Conservation (phyloP, 2,888 invertebrate species). For the Drosophila mimica region DNA sequence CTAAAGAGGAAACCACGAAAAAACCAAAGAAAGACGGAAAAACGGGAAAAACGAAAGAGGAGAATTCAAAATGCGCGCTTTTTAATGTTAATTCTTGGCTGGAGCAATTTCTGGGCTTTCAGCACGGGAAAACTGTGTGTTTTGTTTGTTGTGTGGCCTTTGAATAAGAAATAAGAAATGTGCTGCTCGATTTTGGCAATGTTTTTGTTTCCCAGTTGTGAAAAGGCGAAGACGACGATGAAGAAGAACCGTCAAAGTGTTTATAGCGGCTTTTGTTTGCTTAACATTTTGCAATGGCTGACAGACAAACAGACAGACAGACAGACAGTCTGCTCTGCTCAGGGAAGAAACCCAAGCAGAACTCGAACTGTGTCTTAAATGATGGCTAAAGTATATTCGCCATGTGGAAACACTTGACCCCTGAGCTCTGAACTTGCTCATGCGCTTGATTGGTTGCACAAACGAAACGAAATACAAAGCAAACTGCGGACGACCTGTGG, state of each 20-base stretch:
- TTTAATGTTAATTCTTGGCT: constrained; percentile 46
- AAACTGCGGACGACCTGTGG: constrained; percentile 28
- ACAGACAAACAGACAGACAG: constrained; percentile 5
- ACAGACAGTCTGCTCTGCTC: not conserved
- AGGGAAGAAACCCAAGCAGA: constrained; percentile 6
- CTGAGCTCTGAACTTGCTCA: constrained; percentile 58
- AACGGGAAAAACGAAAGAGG: not conserved
- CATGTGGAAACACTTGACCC: constrained; percentile 43
- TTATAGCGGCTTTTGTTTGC: constrained; percentile 35
- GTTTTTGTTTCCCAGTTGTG: constrained; percentile 43
- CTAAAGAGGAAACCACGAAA: constrained; percentile 24
- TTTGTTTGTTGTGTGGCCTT: constrained; percentile 48
- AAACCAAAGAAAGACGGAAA: constrained; percentile 2
- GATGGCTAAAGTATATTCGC: not conserved
- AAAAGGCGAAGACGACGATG: constrained; percentile 30
- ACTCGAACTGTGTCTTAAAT: constrained; percentile 5
- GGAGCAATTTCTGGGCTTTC: constrained; percentile 8
- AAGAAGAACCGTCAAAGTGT: constrained; percentile 26
- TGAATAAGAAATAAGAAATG: constrained; percentile 61
- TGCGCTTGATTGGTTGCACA: constrained; percentile 74
- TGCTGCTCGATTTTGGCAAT: constrained; percentile 43
- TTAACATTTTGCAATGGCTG: constrained; percentile 26
- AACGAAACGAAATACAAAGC: constrained; percentile 59
- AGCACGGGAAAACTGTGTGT: constrained; percentile 26
- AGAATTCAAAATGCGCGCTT: constrained; percentile 56